Evolutionary conservation across 2,113 vertebrate genomes (phyloP).

Genomic region (Pampusana beccarii): DNA sequence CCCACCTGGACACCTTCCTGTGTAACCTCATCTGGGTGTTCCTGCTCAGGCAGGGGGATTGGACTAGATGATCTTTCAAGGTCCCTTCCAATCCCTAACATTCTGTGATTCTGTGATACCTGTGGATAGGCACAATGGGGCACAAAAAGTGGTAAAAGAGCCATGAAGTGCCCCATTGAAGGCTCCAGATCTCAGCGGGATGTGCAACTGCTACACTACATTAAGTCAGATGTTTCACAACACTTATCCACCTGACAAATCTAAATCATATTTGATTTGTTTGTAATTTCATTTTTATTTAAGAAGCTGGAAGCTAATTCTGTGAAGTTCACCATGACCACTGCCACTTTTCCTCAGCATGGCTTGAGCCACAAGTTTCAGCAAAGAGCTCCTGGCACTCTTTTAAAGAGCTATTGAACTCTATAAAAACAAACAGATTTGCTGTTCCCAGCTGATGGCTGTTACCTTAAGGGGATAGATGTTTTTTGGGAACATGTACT

Average conservation of each 20-base stretch:
- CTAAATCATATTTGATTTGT: background rate
- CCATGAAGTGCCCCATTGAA: too few relatives aligned
- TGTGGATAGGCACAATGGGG: too few relatives aligned
- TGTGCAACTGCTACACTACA: too few relatives aligned
- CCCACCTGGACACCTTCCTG: too few relatives aligned
- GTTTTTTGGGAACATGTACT: background rate
- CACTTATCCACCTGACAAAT: background rate
- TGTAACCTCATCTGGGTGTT: too few relatives aligned
- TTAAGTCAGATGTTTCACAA: rapidly evolving
- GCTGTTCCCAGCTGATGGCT: background rate
- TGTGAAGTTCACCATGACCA: background rate
- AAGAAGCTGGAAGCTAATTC: background rate
- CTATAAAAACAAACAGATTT: background rate
- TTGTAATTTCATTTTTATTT: background rate
- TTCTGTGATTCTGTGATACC: too few relatives aligned
- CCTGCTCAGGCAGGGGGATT: too few relatives aligned
- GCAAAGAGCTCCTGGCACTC: background rate
- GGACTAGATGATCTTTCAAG: too few relatives aligned
- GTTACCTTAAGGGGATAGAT: background rate
- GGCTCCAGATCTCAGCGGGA: too few relatives aligned
- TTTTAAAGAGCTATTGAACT: background rate
- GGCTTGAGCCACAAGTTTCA: background rate
- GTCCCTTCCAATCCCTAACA: too few relatives aligned
- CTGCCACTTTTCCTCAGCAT: background rate
- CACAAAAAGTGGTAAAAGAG: too few relatives aligned